Conservation (phyloP, 2,888 invertebrate species). For the Oscheius sp. region DNA sequence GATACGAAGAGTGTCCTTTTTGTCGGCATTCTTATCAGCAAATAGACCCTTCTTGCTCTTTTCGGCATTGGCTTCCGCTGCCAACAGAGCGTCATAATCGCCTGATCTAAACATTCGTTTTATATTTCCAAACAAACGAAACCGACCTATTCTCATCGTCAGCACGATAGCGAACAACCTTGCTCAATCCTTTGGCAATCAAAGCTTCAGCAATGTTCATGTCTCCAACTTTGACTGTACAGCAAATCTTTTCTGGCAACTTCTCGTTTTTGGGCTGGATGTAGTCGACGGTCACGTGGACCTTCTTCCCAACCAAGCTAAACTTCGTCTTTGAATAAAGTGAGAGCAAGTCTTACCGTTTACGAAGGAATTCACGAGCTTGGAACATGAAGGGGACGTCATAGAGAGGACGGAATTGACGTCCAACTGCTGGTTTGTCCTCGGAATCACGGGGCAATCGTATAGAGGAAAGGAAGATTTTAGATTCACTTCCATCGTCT, state of each 20-base stretch:
- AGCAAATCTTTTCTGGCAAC: conserved; percentile 92
- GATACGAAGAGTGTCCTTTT: conserved; percentile 47
- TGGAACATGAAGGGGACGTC: conserved; percentile 99
- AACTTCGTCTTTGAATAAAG: background rate
- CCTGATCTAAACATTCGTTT: conserved; percentile 76
- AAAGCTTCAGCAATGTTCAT: conserved; percentile 86
- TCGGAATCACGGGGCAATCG: conserved; percentile 81
- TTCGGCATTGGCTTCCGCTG: conserved; percentile 90
- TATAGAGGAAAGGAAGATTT: conserved; percentile 93
- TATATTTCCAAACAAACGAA: background rate
- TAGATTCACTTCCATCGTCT: conserved; percentile 82
- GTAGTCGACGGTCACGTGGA: conserved; percentile 86
- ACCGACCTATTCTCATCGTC: conserved; percentile 78
- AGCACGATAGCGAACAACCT: conserved; percentile 89
- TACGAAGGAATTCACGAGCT: conserved; percentile 93
- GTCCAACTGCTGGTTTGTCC: conserved; percentile 44
- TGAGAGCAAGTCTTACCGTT: conserved; percentile 73
- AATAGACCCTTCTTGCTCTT: conserved; percentile 85
- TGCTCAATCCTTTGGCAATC: conserved; percentile 81
- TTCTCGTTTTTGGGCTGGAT: conserved; percentile 91
- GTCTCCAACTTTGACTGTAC: conserved; percentile 81
- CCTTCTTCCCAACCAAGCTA: conserved; percentile 89
- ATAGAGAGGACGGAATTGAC: conserved; percentile 81
- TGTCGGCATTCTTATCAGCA: conserved; percentile 72
- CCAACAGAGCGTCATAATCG: conserved; percentile 88